Evolutionary conservation across 2,113 vertebrate species (phyloP).

Genomic region (Mystacornis crossleyi): DNA sequence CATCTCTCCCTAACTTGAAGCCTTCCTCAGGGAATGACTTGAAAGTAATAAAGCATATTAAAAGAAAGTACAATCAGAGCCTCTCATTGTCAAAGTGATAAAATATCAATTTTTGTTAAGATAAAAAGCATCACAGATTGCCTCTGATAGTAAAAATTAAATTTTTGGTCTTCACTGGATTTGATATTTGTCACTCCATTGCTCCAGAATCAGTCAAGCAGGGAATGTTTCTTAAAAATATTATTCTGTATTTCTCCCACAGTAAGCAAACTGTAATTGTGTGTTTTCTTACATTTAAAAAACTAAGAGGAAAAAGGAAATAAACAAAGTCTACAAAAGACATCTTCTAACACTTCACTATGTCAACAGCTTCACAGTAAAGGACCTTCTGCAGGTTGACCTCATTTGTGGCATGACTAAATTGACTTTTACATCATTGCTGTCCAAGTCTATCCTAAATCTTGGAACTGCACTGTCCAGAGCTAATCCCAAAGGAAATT

Average conservation of each 20-base stretch:
- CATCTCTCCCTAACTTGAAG: slow-evolving; percentile 26
- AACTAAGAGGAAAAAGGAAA: not conserved
- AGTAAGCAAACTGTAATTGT: slow-evolving; percentile 25
- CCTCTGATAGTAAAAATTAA: slow-evolving; percentile 71
- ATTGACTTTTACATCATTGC: not conserved
- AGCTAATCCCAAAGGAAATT: not conserved
- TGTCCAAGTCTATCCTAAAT: not conserved
- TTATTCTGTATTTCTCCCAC: slow-evolving; percentile 2
- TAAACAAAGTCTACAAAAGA: not conserved
- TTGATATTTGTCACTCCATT: slow-evolving; percentile 72
- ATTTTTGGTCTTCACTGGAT: slow-evolving; percentile 66
- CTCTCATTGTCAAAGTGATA: slow-evolving; percentile 68
- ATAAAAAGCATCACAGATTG: slow-evolving; percentile 67
- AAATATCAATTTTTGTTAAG: slow-evolving; percentile 74
- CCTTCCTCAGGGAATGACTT: slow-evolving; percentile 44
- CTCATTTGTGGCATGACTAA: not conserved
- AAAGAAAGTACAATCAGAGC: slow-evolving; percentile 64
- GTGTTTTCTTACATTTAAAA: not conserved
- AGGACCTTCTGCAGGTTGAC: not conserved
- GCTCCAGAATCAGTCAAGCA: slow-evolving; percentile 55
- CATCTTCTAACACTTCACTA: not conserved
- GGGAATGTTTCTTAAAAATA: slow-evolving; percentile 38
- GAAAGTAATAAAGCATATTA: slow-evolving; percentile 47
- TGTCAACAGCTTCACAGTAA: not conserved
- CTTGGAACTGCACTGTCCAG: not conserved